phyloP scores from a whole-genome alignment of 2,888 invertebrate genomes.

The Lathronympha strigana region DNA sequence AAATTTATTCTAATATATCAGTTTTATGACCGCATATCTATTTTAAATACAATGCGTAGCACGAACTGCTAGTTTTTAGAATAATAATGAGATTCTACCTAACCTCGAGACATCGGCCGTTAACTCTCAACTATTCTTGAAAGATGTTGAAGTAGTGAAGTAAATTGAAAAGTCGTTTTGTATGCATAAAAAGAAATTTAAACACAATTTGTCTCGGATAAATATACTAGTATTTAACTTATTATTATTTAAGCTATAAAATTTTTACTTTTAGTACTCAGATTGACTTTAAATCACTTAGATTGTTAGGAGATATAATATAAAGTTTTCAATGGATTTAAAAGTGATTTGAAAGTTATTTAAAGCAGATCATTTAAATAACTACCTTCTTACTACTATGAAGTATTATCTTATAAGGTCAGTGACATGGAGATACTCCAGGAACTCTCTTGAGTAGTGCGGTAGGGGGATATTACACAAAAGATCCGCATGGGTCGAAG shows the following conservation, averaged over 20 bases:
- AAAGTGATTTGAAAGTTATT: neutral
- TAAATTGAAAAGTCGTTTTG: constrained; percentile 21
- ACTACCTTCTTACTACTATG: too few relatives aligned
- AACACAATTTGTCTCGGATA: neutral
- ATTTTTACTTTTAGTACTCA: neutral
- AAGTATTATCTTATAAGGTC: too few relatives aligned
- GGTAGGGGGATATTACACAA: too few relatives aligned
- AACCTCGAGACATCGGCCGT: constrained; percentile 8
- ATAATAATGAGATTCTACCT: constrained; percentile 4
- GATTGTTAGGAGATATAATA: neutral
- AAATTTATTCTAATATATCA: too few relatives aligned
- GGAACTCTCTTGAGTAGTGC: too few relatives aligned
- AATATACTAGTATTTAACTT: neutral
- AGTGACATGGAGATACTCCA: too few relatives aligned
- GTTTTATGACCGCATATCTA: too few relatives aligned
- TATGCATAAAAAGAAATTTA: constrained; percentile 6
- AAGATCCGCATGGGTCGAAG: too few relatives aligned
- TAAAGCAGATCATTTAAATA: too few relatives aligned
- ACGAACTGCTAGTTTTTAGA: neutral
- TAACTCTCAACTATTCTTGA: constrained; percentile 4
- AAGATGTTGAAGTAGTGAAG: neutral
- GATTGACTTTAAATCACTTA: constrained; percentile 2
- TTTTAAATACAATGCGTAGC: neutral
- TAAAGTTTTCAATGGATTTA: neutral
- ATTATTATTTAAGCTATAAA: constrained; percentile 13